phyloP scores from a whole-genome alignment of 2,888 invertebrate genomes.

The Drosophila picticornis region DNA sequence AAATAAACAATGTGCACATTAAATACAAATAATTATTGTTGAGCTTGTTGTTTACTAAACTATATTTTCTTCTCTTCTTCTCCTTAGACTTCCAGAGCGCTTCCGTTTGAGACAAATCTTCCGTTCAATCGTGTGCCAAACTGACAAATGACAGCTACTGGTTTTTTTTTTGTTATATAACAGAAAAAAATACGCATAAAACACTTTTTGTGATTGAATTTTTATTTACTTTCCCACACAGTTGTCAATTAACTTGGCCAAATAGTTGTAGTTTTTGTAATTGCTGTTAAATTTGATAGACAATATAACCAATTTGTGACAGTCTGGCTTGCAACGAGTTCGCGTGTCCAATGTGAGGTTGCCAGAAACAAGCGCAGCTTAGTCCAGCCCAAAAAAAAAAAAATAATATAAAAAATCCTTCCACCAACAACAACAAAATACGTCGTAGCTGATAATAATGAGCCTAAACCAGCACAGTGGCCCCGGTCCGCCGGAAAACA shows the following conservation, averaged over 20 bases:
- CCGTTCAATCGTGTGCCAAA: slow-evolving; percentile 38
- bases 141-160: slow-evolving; percentile 2
- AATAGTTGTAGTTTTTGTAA: slow-evolving; percentile 23
- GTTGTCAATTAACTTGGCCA: slow-evolving; percentile 48
- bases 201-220: background rate
- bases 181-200: slow-evolving; percentile 5
- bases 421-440: slow-evolving; percentile 34
- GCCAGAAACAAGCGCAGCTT: background rate
- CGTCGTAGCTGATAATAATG: slow-evolving; percentile 84
- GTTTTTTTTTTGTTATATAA: slow-evolving; percentile 13
- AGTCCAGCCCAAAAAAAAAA: background rate
- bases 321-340: slow-evolving; percentile 8
- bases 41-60: background rate
- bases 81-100: slow-evolving; percentile 26
- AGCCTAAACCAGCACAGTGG: slow-evolving; percentile 85
- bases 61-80: background rate
- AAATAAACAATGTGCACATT: background rate
- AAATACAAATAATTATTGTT: slow-evolving; percentile 1
- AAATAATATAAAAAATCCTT: slow-evolving; percentile 7
- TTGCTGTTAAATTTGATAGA: background rate
- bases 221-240: slow-evolving; percentile 22
- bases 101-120: slow-evolving; percentile 29
- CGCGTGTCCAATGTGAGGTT: slow-evolving; percentile 30
- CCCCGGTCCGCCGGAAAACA: slow-evolving; percentile 83
- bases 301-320: background rate